Evolutionary conservation across 2,888 invertebrate genomes (phyloP).

Genomic region (Oligia strigilis): DNA sequence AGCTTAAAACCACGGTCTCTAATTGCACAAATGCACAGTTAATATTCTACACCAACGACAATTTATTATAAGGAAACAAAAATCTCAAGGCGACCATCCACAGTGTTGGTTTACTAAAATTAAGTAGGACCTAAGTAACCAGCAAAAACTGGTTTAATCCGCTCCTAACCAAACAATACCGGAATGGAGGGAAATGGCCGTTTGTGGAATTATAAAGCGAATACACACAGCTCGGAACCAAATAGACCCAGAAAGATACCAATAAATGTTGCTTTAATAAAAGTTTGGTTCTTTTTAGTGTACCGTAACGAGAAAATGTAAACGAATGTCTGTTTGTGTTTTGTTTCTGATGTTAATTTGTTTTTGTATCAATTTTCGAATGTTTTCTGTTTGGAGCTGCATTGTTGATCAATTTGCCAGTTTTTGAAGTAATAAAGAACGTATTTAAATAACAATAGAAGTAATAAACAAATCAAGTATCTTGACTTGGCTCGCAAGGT

Average conservation of each 20-base stretch:
- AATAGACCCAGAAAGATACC: conserved; percentile 63
- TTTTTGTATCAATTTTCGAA: conserved; percentile 23
- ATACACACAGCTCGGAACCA: conserved; percentile 60
- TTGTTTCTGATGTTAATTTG: conserved; percentile 32
- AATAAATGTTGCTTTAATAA: conserved; percentile 64
- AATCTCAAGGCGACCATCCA: conserved; percentile 64
- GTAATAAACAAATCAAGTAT: neutral
- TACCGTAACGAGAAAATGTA: conserved; percentile 45
- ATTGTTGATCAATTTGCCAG: neutral
- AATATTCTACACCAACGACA: conserved; percentile 40
- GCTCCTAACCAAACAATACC: conserved; percentile 75
- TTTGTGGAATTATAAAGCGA: conserved; percentile 68
- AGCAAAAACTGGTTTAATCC: conserved; percentile 72
- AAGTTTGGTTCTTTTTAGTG: conserved; percentile 56
- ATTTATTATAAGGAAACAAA: conserved; percentile 55
- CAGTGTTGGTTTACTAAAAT: conserved; percentile 69
- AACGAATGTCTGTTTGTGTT: conserved; percentile 41
- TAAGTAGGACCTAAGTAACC: conserved; percentile 70
- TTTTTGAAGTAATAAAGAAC: neutral
- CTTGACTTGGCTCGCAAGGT: too few relatives aligned
- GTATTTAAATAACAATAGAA: neutral
- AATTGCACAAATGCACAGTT: conserved; percentile 41
- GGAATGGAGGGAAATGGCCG: conserved; percentile 68
- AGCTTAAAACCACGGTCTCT: conserved; percentile 14
- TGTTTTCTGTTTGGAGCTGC: neutral